Evolutionary conservation across 1,140 invertebrate genomes (phyloP).

Genomic region (Melanaphis sacchari): DNA sequence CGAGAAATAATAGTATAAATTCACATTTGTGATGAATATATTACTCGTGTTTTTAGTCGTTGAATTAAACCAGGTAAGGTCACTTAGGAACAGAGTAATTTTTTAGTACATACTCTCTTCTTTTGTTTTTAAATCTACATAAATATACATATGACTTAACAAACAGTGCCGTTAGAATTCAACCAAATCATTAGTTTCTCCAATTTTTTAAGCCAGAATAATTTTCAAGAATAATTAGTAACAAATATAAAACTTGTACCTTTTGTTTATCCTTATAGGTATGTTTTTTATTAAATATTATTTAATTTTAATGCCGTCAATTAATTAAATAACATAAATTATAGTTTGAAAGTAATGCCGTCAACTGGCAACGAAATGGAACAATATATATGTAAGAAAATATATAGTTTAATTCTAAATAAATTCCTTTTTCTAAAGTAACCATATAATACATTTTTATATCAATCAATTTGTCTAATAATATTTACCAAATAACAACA

Average conservation of each 20-base stretch:
- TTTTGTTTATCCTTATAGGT: not conserved
- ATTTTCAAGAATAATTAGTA: not conserved
- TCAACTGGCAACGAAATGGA: not conserved
- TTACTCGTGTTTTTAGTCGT: not conserved
- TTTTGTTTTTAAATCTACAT: not conserved
- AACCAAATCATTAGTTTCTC: not conserved
- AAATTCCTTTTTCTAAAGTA: not conserved
- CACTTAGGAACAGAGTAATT: not conserved
- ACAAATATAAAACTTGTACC: not conserved
- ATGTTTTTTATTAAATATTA: not conserved
- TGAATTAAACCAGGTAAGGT: conserved; percentile 9
- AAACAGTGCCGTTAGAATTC: not conserved
- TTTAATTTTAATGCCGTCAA: not conserved
- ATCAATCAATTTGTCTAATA: not conserved
- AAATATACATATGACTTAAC: not conserved
- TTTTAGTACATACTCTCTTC: not conserved
- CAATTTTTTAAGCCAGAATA: not conserved
- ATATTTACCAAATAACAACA: not conserved
- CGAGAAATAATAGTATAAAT: too few species aligned
- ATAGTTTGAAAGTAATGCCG: not conserved
- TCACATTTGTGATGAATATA: not conserved
- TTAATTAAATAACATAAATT: too few species aligned
- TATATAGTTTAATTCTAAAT: not conserved
- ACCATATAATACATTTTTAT: not conserved
- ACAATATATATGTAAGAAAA: not conserved